Evolutionary conservation across 2,113 vertebrate species (phyloP), one percentile per base, ranked within the genome.

Genomic region (Pygathrix nemaeus): DNA sequence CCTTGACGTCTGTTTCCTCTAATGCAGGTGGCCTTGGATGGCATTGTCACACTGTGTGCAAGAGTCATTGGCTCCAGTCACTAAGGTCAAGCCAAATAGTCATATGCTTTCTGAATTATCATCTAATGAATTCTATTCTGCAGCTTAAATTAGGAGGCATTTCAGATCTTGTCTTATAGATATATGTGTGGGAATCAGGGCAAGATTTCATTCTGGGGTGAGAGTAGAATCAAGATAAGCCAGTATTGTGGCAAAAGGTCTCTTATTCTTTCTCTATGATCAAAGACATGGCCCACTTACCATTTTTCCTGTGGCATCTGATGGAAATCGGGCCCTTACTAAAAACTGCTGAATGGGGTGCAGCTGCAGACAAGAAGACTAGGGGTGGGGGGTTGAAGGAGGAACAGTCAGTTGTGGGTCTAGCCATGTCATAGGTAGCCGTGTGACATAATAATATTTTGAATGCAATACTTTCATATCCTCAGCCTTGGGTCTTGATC

Each of bases 261-360:
- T 93, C 92, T 92, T 75, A 95, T 55, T 92, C 48, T 97, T 92
- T 95, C 40, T 14, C 20, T 40, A 30, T 66, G 43, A 45, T 79
- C 17, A 23, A 82, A 75, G 45, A 48, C 70, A 92, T 48, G 35
- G 12, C 43, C 82, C 84, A 92, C 96, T 98, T 95, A 98, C 97
- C 96, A 92, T 97, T 96, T 97, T 97, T 73, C 97, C 96, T 0
- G 81, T 93, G 72, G 93, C 95, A 90, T 98, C 97, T 88, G 98
- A 98, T 94, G 94, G 83, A 94, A 98, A 97, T 92, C 84, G 94
- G 75, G 97, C 92, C 66, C 98, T 97, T 95, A 98, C n/a, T 82
- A 97, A 97, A 97, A 98, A 97, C 61, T 97, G 97, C 32, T n/a
- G 88, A 73, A 96, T 97, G 16, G 97, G 87, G 32, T 97, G 96